Evolutionary conservation across 2,888 invertebrate genomes (phyloP).

Genomic region (Platycheirus albimanus): DNA sequence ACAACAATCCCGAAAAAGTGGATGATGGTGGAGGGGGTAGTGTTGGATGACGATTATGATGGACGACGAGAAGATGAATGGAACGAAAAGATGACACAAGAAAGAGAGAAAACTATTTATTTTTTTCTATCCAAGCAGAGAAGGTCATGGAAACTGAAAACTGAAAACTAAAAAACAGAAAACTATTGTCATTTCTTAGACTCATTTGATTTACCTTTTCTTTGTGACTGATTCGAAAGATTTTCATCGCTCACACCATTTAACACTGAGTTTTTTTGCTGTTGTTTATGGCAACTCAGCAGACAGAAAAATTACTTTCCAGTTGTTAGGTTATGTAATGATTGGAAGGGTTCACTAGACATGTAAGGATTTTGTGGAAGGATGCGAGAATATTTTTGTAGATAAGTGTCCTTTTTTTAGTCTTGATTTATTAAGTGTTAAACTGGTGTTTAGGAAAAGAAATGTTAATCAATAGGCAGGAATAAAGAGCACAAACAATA

Average conservation of each 20-base stretch:
- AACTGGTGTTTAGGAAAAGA: not conserved
- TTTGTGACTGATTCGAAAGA: slow-evolving; percentile 26
- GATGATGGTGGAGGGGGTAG: too few species aligned
- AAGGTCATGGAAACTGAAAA: slow-evolving; percentile 44
- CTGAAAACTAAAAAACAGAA: not conserved
- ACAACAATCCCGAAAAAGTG: slow-evolving; percentile 22
- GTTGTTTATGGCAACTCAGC: slow-evolving; percentile 25
- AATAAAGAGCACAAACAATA: too few species aligned
- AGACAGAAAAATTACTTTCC: slow-evolving; percentile 50
- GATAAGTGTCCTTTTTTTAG: not conserved
- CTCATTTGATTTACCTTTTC: slow-evolving; percentile 25
- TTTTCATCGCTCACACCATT: slow-evolving; percentile 30
- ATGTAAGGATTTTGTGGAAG: slow-evolving; percentile 6
- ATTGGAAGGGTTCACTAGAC: slow-evolving; percentile 53
- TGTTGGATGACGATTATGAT: slow-evolving; percentile 37
- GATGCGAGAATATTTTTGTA: not conserved
- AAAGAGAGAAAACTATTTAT: not conserved
- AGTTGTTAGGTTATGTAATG: slow-evolving; percentile 51
- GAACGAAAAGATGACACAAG: not conserved
- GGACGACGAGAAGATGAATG: slow-evolving; percentile 41
- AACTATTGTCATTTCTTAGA: slow-evolving; percentile 18
- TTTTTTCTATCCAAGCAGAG: not conserved
- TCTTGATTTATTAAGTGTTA: not conserved
- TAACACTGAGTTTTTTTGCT: slow-evolving; percentile 4
- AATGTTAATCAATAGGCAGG: too few species aligned